These are phyloP conservation scores for Uropsilus gracilis DNA, from an alignment of 2,113 vertebrate species.

Conservation along the genomic window DNA sequence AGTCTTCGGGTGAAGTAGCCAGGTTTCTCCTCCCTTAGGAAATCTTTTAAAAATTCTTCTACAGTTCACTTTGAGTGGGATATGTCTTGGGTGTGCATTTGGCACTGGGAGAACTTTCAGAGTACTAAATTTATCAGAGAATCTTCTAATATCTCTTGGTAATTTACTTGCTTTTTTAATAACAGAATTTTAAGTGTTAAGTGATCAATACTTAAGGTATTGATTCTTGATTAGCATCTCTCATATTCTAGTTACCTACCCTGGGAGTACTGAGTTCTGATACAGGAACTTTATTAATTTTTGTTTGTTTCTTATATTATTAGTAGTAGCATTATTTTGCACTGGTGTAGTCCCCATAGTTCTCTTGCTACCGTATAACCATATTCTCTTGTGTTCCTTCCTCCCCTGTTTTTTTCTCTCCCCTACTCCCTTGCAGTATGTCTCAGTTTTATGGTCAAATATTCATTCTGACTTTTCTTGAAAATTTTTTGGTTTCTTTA, in stretches of 20 bases:
- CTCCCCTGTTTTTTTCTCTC: no score
- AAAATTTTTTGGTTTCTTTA: no score
- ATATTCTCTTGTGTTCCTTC: no score
- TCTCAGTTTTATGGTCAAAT: no score
- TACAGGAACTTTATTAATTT: not conserved
- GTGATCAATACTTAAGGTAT: not conserved
- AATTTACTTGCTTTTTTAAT: not conserved
- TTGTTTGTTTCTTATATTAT: no score
- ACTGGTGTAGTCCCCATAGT: no score
- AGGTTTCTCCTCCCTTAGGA: not conserved
- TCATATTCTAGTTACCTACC: not conserved
- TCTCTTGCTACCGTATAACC: no score
- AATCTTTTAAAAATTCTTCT: not conserved
- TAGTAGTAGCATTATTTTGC: no score
- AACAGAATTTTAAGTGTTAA: not conserved
- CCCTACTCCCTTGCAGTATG: no score
- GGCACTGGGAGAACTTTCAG: not conserved
- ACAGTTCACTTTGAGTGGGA: not conserved
- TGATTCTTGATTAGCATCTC: not conserved
- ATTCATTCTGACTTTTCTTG: no score
- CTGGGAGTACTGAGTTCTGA: not conserved
- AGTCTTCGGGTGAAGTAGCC: not conserved
- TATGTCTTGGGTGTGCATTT: not conserved
- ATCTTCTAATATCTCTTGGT: not conserved
- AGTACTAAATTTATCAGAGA: not conserved